These are phyloP conservation scores for Carpatolechia fugitivella DNA, from an alignment of 2,888 invertebrate genomes.

Conservation along the genomic window DNA sequence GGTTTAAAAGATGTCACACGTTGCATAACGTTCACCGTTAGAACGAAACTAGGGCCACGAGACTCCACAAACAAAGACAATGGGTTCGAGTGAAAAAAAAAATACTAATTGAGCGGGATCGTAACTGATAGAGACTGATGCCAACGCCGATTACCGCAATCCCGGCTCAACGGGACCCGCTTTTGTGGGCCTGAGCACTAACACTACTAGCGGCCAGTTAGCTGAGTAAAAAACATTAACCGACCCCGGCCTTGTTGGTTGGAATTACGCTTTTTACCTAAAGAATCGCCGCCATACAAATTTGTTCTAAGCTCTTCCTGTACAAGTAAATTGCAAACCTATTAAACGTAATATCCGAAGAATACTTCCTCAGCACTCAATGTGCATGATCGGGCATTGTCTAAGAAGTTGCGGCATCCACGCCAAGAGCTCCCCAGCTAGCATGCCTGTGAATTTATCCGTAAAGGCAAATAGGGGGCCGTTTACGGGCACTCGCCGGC, in stretches of 20 bases:
- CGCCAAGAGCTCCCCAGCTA: conserved; percentile 20
- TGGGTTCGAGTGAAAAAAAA: conserved; percentile 50
- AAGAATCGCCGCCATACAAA: conserved; percentile 18
- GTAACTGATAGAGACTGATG: conserved; percentile 40
- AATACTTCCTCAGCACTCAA: conserved; percentile 21
- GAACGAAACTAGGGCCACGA: conserved; percentile 37
- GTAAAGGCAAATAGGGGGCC: conserved; percentile 38
- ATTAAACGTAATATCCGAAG: conserved; percentile 11
- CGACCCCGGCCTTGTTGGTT: conserved; percentile 36
- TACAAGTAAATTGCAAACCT: conserved; percentile 5
- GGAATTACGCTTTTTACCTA: conserved; percentile 36
- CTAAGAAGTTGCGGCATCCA: conserved; percentile 30
- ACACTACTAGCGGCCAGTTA: conserved; percentile 43
- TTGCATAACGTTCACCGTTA: conserved; percentile 57
- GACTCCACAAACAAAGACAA: conserved; percentile 49
- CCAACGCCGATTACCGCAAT: conserved; percentile 57
- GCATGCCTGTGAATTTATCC: conserved; percentile 31
- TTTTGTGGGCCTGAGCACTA: conserved; percentile 44
- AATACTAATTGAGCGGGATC: conserved; percentile 45
- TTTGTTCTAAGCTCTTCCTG: conserved; percentile 11
- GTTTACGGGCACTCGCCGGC: conserved; percentile 45
- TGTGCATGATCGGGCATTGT: conserved; percentile 36
- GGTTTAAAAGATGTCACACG: conserved; percentile 42
- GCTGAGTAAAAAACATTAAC: conserved; percentile 42
- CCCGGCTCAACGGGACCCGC: conserved; percentile 59